Percentiles rank a stretch among this genome's conserved stretches.
These are phyloP conservation scores for Trilocha varians DNA, from an alignment of 2,888 invertebrate genomes.

Conservation along the genomic window DNA sequence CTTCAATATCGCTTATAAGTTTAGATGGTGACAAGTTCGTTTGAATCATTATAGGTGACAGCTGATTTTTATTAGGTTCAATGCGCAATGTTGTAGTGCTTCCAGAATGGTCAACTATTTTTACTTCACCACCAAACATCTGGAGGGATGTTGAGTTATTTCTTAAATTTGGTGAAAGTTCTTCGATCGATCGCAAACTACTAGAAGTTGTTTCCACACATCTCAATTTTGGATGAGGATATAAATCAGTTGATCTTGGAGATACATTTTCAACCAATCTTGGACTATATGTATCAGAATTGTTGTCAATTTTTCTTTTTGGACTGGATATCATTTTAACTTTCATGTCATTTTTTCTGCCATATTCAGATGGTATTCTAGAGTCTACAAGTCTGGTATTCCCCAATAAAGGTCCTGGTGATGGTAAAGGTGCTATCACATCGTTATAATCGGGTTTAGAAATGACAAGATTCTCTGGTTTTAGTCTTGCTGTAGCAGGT, in stretches of 20 bases:
- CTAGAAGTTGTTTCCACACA: conserved; percentile 62
- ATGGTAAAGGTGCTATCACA: conserved; percentile 78
- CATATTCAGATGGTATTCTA: conserved; percentile 53
- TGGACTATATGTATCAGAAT: conserved; percentile 54
- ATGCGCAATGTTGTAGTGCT: conserved; percentile 80
- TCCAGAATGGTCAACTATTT: conserved; percentile 79
- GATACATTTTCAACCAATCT: conserved; percentile 54
- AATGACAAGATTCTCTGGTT: conserved; percentile 74
- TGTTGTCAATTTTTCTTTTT: conserved; percentile 52
- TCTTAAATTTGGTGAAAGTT: conserved; percentile 71
- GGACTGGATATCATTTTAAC: conserved; percentile 49
- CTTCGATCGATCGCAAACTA: conserved; percentile 70
- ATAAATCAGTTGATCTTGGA: conserved; percentile 52
- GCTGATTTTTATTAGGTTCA: conserved; percentile 74
- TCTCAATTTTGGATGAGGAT: conserved; percentile 64
- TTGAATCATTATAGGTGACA: conserved; percentile 72
- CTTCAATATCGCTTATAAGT: conserved; percentile 59
- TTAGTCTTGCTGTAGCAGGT: conserved; percentile 47
- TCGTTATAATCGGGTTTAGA: conserved; percentile 60
- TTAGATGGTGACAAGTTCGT: conserved; percentile 64
- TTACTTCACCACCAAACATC: conserved; percentile 85
- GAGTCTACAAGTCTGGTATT: conserved; percentile 86
- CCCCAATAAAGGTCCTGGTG: conserved; percentile 87
- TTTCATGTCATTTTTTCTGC: conserved; percentile 50
- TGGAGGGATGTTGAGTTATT: conserved; percentile 72